phyloP scores from a whole-genome alignment of 2,797 vertebrate species.

The Lithobates pipiens region DNA sequence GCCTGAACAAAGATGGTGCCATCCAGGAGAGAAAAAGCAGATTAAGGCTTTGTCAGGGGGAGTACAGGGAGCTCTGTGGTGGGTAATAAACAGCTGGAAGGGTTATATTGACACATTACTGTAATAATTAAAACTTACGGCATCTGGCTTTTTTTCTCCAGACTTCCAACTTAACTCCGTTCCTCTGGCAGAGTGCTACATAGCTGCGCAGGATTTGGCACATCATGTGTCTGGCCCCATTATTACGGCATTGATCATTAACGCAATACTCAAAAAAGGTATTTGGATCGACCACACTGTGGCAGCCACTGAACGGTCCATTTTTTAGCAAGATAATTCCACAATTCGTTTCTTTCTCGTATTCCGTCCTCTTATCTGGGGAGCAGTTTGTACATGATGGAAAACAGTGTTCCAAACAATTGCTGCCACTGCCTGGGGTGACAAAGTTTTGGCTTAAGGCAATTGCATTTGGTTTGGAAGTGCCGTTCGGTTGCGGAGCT shows the following conservation, averaged over 20 bases:
- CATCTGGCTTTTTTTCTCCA: constrained; percentile 80
- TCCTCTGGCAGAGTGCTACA: constrained; percentile 72
- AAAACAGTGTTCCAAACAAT: constrained; percentile 74
- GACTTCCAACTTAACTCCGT: constrained; percentile 69
- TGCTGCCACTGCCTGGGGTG: constrained; percentile 66
- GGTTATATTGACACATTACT: too few relatives aligned
- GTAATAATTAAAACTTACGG: constrained; percentile 74
- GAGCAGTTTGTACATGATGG: constrained; percentile 73
- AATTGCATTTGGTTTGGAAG: too few relatives aligned
- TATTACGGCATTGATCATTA: constrained; percentile 77
- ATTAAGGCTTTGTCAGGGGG: too few relatives aligned
- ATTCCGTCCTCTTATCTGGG: constrained; percentile 29
- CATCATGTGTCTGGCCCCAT: constrained; percentile 72
- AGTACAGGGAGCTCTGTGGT: too few relatives aligned
- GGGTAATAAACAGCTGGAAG: neutral
- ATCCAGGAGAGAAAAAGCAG: too few relatives aligned
- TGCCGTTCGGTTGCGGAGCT: fast-evolving
- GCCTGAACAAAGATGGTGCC: too few relatives aligned
- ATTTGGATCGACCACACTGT: constrained; percentile 70
- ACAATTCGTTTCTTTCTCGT: constrained; percentile 69
- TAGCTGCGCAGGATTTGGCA: constrained; percentile 79
- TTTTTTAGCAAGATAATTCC: constrained; percentile 72
- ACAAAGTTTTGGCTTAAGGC: constrained; percentile 73
- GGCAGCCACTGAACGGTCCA: constrained; percentile 75
- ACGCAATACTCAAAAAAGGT: constrained; percentile 79